phyloP scores from a whole-genome alignment of 2,113 vertebrate genomes.

The Apus apus region DNA sequence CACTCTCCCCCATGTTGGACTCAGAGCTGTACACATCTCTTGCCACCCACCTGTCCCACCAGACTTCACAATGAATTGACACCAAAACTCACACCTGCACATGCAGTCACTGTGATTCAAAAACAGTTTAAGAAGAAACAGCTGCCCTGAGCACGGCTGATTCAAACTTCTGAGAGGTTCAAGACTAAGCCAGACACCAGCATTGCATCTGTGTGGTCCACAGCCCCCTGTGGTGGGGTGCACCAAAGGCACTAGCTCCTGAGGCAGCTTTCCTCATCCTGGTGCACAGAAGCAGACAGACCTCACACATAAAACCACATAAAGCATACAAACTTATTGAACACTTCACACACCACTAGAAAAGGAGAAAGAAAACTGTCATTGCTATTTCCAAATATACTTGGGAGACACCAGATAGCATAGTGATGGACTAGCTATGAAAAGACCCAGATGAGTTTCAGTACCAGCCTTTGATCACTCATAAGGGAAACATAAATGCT shows the following conservation, averaged over 20 bases:
- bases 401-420: conserved; percentile 18
- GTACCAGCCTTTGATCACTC: neutral
- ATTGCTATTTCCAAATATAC: conserved; percentile 3
- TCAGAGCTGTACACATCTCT: neutral
- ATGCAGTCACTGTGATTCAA: neutral
- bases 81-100: neutral
- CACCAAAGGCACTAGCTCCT: neutral
- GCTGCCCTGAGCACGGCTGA: neutral
- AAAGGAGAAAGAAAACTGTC: neutral
- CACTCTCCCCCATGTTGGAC: too few relatives aligned
- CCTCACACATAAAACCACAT: neutral
- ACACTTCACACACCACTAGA: neutral
- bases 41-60: neutral
- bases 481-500: neutral
- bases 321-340: neutral
- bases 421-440: neutral
- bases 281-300: neutral
- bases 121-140: neutral
- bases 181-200: neutral
- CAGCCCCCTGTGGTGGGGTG: too few relatives aligned
- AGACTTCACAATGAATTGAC: neutral
- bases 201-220: neutral
- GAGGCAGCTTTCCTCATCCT: neutral
- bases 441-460: neutral
- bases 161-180: neutral